A percentile compares a stretch with the other conserved stretches of the same genome.
phyloP scores from a whole-genome alignment of 1,140 invertebrate species.

The Aplysia californica region DNA sequence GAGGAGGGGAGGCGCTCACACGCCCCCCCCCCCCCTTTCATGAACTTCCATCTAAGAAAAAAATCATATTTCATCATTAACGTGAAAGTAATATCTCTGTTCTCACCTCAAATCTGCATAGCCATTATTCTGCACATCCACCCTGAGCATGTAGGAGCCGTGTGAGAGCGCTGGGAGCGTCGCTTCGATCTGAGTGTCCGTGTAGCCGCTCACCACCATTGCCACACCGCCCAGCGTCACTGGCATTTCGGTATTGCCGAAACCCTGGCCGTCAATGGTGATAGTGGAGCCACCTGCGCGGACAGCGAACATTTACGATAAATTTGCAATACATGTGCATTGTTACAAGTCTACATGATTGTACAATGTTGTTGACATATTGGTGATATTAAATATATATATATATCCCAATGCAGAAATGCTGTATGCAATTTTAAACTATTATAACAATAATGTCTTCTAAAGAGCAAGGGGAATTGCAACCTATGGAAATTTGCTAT shows the following conservation, averaged over 20 bases:
- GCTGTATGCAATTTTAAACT: no score
- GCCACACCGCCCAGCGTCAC: constrained; percentile 35
- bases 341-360: no score
- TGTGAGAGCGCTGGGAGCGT: constrained; percentile 33
- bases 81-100: no score
- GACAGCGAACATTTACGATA: no score
- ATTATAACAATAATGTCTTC: background rate
- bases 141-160: constrained; percentile 34
- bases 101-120: constrained; percentile 33
- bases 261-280: constrained; percentile 47
- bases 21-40: no score
- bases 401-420: no score
- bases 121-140: constrained; percentile 20
- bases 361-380: no score
- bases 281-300: constrained; percentile 41
- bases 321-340: no score
- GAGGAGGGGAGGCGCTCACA: no score
- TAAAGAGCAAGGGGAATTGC: background rate
- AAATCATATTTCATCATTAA: no score
- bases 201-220: constrained; percentile 26
- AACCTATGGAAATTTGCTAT: background rate
- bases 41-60: no score
- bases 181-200: constrained; percentile 33
- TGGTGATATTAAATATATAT: no score
- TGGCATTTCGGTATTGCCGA: constrained; percentile 29